Evolutionary conservation across 2,888 invertebrate species (phyloP).

Genomic region (Prosopocoilus inquinatus): DNA sequence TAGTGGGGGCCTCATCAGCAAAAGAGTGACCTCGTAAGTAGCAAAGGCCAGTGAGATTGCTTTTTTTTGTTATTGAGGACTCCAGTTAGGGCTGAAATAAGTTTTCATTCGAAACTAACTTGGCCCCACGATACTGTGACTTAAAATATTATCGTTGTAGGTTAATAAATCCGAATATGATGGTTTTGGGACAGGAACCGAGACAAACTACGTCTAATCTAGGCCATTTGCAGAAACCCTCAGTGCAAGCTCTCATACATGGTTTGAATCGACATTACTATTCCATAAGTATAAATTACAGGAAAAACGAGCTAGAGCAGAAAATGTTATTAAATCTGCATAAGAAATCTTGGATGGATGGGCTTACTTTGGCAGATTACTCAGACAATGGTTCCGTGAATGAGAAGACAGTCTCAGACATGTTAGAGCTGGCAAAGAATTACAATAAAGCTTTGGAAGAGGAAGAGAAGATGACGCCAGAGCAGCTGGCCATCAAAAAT

Average conservation of each 20-base stretch:
- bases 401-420: slow-evolving; percentile 91
- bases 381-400: slow-evolving; percentile 91
- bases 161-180: slow-evolving; percentile 98
- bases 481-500: slow-evolving; percentile 98
- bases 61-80: too few species aligned
- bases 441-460: slow-evolving; percentile 92
- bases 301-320: slow-evolving; percentile 98
- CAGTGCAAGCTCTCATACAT: slow-evolving; percentile 98
- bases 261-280: slow-evolving; percentile 99
- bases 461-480: slow-evolving; percentile 99
- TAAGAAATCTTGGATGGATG: slow-evolving; percentile 99
- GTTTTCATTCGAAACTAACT: too few species aligned
- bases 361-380: slow-evolving; percentile 86
- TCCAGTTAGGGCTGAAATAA: too few species aligned
- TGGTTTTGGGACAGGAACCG: slow-evolving; percentile 98
- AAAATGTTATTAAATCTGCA: slow-evolving; percentile 98
- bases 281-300: slow-evolving; percentile 98
- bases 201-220: slow-evolving; percentile 98
- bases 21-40: too few species aligned
- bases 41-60: too few species aligned
- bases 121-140: too few species aligned
- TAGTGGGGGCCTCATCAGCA: too few species aligned
- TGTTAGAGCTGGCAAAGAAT: slow-evolving; percentile 96
- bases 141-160: slow-evolving; percentile 50
- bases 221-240: slow-evolving; percentile 97